Evolutionary conservation across 2,113 vertebrate genomes (phyloP).

Genomic region (Isurus oxyrinchus): DNA sequence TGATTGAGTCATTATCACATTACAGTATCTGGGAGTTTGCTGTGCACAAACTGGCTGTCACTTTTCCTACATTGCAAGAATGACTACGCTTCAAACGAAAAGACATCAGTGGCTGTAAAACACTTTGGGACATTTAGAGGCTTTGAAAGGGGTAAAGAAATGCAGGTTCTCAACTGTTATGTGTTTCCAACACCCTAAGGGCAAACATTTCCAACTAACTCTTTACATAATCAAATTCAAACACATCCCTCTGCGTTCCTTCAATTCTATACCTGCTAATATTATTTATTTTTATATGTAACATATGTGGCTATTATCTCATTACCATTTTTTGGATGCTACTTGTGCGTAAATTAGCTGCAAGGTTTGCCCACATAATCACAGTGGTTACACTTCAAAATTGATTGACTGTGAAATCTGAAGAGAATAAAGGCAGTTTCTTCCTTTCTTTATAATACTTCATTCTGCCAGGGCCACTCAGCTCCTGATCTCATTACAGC

Average conservation of each 20-base stretch:
- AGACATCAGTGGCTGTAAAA: not conserved
- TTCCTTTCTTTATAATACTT: not conserved
- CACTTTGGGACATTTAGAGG: not conserved
- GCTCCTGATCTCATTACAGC: too few species aligned
- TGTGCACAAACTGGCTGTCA: not conserved
- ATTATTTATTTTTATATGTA: not conserved
- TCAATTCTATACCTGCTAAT: not conserved
- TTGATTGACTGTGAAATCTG: not conserved
- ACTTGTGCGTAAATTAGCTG: not conserved
- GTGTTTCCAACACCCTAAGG: not conserved
- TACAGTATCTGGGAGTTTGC: not conserved
- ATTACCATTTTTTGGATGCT: not conserved
- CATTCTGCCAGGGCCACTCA: too few species aligned
- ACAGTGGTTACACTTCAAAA: not conserved
- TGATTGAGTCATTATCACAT: not conserved
- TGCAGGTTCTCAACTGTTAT: not conserved
- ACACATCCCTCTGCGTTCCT: not conserved
- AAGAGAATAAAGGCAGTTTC: not conserved
- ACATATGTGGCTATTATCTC: not conserved
- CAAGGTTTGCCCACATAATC: not conserved
- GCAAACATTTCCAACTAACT: not conserved
- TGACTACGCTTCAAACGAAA: not conserved
- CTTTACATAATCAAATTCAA: not conserved
- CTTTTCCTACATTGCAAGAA: not conserved
- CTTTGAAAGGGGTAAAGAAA: not conserved